These are phyloP conservation scores for Thecophora atra DNA, from an alignment of 2,888 invertebrate genomes.

Conservation along the genomic window DNA sequence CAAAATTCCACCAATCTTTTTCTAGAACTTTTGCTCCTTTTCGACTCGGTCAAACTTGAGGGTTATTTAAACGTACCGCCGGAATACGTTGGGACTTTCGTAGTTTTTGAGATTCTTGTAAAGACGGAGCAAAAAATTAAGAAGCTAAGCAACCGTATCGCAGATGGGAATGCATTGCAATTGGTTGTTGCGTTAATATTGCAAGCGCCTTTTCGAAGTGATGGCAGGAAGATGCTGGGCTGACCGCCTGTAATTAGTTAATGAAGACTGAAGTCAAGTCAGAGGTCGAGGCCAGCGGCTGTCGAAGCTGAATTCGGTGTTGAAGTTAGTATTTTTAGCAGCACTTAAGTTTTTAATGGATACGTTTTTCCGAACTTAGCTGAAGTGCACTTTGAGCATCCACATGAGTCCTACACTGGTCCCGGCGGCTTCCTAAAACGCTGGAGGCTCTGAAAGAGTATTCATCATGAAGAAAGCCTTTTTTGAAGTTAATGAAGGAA, in stretches of 20 bases:
- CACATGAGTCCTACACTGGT: background rate
- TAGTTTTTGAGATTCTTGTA: too few species aligned
- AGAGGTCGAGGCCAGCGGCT: background rate
- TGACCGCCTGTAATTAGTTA: constrained; percentile 34
- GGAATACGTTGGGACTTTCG: too few species aligned
- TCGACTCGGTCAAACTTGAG: too few species aligned
- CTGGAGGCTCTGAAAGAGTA: background rate
- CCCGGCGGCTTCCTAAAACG: too few species aligned
- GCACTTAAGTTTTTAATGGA: constrained; percentile 28
- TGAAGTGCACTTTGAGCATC: background rate
- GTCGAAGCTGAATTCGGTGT: background rate
- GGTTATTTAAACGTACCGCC: too few species aligned
- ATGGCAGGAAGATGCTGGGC: background rate
- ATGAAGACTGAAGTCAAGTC: constrained; percentile 15
- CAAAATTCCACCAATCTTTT: constrained; percentile 42
- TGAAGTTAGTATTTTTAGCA: background rate
- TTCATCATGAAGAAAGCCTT: background rate
- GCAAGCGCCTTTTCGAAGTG: constrained; percentile 1
- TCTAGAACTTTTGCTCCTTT: constrained; percentile 44
- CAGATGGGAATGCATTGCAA: background rate
- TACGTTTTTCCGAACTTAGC: constrained; percentile 22
- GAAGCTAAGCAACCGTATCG: background rate
- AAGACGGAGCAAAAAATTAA: too few species aligned
- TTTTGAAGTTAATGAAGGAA: constrained; percentile 27
- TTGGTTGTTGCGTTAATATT: background rate